Evolutionary conservation across 2,888 invertebrate genomes (phyloP), one percentile per base, ranked within the genome.

Genomic region (Tetragonisca angustula): DNA sequence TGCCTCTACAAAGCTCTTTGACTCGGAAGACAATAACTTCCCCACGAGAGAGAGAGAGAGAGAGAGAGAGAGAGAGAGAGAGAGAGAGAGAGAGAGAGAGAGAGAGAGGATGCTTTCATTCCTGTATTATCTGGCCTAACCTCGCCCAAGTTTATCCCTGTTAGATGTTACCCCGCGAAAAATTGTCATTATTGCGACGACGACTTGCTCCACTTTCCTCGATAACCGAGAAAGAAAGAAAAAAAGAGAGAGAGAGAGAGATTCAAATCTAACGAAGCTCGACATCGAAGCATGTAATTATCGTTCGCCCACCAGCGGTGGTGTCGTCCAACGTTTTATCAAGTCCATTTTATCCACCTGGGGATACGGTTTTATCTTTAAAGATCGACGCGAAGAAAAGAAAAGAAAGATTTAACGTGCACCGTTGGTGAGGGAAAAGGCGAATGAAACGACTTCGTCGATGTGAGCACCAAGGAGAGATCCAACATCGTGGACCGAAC

Each of bases 341-440:
- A 72, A 78, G 78, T 82, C 81, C 32, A 4, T 32, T 32, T 4
- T 32, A 32, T 32, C 32, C 79, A 78, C 78, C 43, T 11, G 74
- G 76, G 75, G 76, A 77, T 80, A 77, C 73, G 74, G 77, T 80
- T 43, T 43, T 43, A 84, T 83, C 86, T 77, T 54, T 59, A 32
- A 36, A 67, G 86, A 87, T 79, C 84, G 84, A 76, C 82, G 77
- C 61, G 80, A 82, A 81, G 4, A 27, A 2, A 27, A 27, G 2
- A 2, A 27, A 27, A 27, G 2, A 43, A 74, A 71, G 79, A 79
- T 43, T 72, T 59, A 73, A 65, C 59, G 50, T 62, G 43, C 76
- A 69, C 36, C 56, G 27, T 76, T 52, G 68, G 64, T 19, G 73
- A 59, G 76, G 43, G 77, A 81, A 65, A 79, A 77, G 75, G 81